Percentiles rank a stretch among this genome's conserved stretches.
These are phyloP conservation scores for Cochlearius cochlearius DNA, from an alignment of 2,113 vertebrate genomes.

Conservation along the genomic window DNA sequence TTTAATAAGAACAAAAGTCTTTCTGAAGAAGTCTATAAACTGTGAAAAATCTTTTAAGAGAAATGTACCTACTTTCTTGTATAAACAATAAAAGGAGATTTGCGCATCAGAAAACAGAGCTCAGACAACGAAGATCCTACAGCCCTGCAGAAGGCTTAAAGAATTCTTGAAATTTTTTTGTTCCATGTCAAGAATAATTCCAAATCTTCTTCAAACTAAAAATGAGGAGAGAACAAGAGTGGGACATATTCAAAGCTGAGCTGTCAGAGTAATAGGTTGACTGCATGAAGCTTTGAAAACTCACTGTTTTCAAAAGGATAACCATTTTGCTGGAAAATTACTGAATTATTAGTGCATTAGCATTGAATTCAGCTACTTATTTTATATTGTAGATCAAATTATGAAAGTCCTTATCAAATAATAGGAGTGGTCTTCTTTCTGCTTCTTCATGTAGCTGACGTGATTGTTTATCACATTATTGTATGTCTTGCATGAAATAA, in stretches of 20 bases:
- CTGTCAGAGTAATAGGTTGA: neutral
- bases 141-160: neutral
- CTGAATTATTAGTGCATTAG: neutral
- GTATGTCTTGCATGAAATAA: neutral
- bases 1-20: neutral
- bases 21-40: neutral
- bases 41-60: neutral
- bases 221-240: neutral
- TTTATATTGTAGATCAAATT: neutral
- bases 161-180: neutral
- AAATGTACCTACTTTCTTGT: neutral
- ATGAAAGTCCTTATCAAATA: neutral
- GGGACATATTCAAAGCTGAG: neutral
- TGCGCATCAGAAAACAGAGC: neutral
- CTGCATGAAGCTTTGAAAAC: neutral
- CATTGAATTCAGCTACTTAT: neutral
- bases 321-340: neutral
- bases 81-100: neutral
- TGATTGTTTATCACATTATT: neutral
- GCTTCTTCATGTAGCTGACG: neutral
- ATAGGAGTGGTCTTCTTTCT: neutral
- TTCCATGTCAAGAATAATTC: neutral
- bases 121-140: neutral
- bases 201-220: neutral
- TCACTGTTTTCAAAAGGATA: neutral